Evolutionary conservation across 2,888 invertebrate species (phyloP).

Genomic region (Leucozona laternaria): DNA sequence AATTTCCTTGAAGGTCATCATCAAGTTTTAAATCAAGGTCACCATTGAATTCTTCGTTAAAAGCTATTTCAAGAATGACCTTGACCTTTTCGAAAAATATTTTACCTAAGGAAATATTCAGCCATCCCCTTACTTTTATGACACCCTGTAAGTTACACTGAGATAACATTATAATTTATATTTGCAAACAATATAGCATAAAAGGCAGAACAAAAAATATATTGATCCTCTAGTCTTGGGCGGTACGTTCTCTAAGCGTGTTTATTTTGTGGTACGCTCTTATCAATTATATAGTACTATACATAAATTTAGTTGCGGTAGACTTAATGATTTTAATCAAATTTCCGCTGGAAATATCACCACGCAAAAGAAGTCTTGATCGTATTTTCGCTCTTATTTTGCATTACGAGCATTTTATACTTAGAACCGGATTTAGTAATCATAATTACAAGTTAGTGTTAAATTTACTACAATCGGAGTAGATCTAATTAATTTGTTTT

Average conservation of each 20-base stretch:
- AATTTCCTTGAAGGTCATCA: no score
- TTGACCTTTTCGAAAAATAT: no score
- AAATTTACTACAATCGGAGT: not conserved
- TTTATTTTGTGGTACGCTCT: not conserved
- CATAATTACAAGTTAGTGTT: not conserved
- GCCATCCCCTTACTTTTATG: no score
- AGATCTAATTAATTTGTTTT: not conserved
- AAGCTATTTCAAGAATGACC: no score
- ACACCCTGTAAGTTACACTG: no score
- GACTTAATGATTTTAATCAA: not conserved
- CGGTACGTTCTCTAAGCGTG: not conserved
- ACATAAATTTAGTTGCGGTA: not conserved
- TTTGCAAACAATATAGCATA: no score
- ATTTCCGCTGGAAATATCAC: not conserved
- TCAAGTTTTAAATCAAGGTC: no score
- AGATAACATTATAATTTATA: no score
- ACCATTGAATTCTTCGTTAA: no score
- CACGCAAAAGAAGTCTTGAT: not conserved
- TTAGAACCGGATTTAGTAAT: not conserved
- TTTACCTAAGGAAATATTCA: no score
- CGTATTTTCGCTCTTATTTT: not conserved
- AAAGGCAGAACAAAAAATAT: no score
- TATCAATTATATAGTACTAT: constrained; percentile 3
- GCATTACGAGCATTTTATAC: not conserved
- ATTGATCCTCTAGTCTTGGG: no score